Percentiles rank a stretch among this genome's conserved stretches.
Conservation (phyloP, 2,888 invertebrate genomes). For the Anarsia innoxiella region DNA sequence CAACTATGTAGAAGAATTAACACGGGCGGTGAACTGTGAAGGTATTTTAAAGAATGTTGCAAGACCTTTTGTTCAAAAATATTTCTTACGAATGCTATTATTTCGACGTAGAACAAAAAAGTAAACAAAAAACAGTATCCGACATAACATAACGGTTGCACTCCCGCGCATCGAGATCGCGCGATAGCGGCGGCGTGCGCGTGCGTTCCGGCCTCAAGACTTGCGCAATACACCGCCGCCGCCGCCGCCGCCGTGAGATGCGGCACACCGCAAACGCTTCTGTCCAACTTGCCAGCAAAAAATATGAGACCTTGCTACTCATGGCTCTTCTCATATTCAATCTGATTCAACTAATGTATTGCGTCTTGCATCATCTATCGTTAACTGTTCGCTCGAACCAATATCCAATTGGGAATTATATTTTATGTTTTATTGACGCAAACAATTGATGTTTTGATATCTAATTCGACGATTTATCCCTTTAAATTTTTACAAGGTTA, state of each 20-base stretch:
- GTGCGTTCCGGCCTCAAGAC: background rate
- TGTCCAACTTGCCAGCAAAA: background rate
- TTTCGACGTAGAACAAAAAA: constrained; percentile 8
- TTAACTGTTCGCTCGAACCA: too few species aligned
- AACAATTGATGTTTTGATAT: too few species aligned
- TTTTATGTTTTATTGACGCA: too few species aligned
- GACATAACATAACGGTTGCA: constrained; percentile 18
- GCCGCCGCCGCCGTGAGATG: too few species aligned
- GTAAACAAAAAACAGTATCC: constrained; percentile 13
- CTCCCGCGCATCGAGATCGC: constrained; percentile 13
- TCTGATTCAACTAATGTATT: too few species aligned
- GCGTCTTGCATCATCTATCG: too few species aligned
- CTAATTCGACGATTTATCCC: too few species aligned
- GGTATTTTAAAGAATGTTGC: background rate
- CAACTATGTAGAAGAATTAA: too few species aligned
- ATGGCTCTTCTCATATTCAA: too few species aligned
- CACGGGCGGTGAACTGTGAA: too few species aligned
- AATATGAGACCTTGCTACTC: background rate
- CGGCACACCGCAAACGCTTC: constrained; percentile 5
- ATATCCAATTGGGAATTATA: too few species aligned
- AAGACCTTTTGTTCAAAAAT: constrained; percentile 2
- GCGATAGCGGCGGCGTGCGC: constrained; percentile 10
- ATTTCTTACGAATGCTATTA: constrained; percentile 8
- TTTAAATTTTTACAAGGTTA: too few species aligned
- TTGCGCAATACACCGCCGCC: constrained; percentile 15